Conservation (phyloP, 2,888 invertebrate species). For the Aporophyla nigra region DNA sequence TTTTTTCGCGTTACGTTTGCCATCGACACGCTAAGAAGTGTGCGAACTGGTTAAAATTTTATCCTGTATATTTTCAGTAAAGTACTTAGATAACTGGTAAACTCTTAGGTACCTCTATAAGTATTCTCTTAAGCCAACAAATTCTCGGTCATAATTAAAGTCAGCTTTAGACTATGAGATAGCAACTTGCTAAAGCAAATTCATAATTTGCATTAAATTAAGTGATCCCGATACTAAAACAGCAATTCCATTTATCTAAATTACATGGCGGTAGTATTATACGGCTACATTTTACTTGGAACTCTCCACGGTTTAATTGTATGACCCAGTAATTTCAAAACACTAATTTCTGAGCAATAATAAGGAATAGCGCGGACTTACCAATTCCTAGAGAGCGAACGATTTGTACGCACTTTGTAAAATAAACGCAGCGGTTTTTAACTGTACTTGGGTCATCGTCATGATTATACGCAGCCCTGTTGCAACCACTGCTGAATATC, state of each 20-base stretch:
- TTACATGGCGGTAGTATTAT: constrained; percentile 63
- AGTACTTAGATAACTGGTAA: background rate
- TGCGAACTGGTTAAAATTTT: too few species aligned
- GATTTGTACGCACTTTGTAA: constrained; percentile 20
- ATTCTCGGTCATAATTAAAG: constrained; percentile 14
- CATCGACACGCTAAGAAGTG: too few species aligned
- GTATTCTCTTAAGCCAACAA: background rate
- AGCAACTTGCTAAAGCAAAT: constrained; percentile 3
- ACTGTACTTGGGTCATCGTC: background rate
- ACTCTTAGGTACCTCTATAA: background rate
- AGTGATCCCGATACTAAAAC: constrained; percentile 49
- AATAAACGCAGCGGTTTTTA: constrained; percentile 19
- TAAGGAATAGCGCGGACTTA: constrained; percentile 25
- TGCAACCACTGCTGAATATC: background rate
- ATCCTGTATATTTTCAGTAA: background rate
- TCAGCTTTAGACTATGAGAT: background rate
- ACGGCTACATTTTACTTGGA: constrained; percentile 61
- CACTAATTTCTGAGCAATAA: constrained; percentile 67
- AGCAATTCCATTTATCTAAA: constrained; percentile 65
- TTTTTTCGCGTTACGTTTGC: too few species aligned
- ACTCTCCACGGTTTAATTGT: constrained; percentile 63
- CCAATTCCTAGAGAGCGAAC: constrained; percentile 24
- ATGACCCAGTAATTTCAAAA: constrained; percentile 68
- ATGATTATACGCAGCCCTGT: background rate
- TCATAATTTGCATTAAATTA: constrained; percentile 40